These are phyloP conservation scores for Chouioia cunea DNA, from an alignment of 2,888 invertebrate species.

Conservation along the genomic window DNA sequence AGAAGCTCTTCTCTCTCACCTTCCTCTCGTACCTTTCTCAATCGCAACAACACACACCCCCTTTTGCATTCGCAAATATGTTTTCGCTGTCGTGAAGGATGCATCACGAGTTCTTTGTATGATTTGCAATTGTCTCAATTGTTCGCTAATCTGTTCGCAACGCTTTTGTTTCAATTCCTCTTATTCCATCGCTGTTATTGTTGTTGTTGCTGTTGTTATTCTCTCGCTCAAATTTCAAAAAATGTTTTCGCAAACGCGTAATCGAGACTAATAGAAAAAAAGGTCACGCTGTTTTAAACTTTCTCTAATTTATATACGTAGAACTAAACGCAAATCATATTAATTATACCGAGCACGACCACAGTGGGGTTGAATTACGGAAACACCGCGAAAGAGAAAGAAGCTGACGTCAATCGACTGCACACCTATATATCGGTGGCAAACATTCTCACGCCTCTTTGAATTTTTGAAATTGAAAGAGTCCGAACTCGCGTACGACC, in stretches of 20 bases:
- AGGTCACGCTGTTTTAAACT: no score
- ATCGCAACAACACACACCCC: slow-evolving; percentile 41
- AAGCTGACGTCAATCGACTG: slow-evolving; percentile 30
- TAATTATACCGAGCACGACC: slow-evolving; percentile 36
- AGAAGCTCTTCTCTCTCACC: slow-evolving; percentile 44
- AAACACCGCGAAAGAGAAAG: slow-evolving; percentile 7
- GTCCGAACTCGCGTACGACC: slow-evolving; percentile 46
- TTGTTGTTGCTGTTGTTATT: no score
- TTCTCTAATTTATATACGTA: no score
- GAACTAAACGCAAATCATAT: no score
- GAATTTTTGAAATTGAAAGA: slow-evolving; percentile 53
- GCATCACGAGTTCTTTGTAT: no score
- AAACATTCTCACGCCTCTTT: slow-evolving; percentile 52
- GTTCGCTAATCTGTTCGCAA: slow-evolving; percentile 27
- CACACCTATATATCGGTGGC: background rate
- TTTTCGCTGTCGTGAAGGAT: no score
- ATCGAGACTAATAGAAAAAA: no score
- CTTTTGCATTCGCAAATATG: no score
- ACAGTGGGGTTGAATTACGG: slow-evolving; percentile 26
- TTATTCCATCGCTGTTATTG: slow-evolving; percentile 22
- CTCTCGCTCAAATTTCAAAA: no score
- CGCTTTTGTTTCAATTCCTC: slow-evolving; percentile 43
- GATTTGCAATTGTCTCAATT: no score
- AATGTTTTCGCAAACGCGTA: slow-evolving; percentile 23
- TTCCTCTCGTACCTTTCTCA: slow-evolving; percentile 56